phyloP scores from a whole-genome alignment of 1,140 invertebrate species.

The Aphaenogaster rudis region DNA sequence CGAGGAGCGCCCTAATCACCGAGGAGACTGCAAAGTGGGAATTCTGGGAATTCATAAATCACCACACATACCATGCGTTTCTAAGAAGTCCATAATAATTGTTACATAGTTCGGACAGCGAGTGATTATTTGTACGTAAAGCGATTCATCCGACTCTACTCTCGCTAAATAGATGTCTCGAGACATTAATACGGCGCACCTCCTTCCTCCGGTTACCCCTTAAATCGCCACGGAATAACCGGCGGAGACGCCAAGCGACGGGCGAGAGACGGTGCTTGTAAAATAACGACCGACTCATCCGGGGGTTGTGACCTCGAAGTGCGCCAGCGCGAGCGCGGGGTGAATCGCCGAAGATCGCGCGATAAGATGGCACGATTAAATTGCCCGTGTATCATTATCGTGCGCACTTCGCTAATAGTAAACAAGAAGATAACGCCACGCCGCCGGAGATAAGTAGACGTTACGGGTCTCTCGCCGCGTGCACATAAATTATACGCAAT shows the following conservation, averaged over 20 bases:
- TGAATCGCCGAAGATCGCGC: conserved; percentile 57
- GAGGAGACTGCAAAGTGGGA: neutral
- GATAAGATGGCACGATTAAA: conserved; percentile 65
- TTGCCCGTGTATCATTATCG: conserved; percentile 65
- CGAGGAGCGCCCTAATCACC: neutral
- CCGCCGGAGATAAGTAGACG: conserved; percentile 53
- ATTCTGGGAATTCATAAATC: conserved; percentile 1
- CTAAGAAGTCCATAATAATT: neutral
- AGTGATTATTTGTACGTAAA: conserved; percentile 1
- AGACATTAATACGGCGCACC: neutral
- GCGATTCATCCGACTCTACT: neutral
- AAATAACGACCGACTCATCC: conserved; percentile 48
- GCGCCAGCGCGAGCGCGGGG: conserved; percentile 19
- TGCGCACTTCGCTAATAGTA: conserved; percentile 63
- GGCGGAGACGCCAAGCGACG: neutral
- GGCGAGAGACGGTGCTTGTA: conserved; percentile 16
- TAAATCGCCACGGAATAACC: conserved; percentile 29
- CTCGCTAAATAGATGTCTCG: conserved; percentile 5
- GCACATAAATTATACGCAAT: conserved; percentile 66
- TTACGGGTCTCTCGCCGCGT: conserved; percentile 46
- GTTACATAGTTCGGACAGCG: neutral
- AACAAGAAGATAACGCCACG: conserved; percentile 53
- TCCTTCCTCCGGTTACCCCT: neutral
- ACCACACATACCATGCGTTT: neutral
- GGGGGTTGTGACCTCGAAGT: conserved; percentile 51